phyloP scores from a whole-genome alignment of 53 echinoderm and acorn worm species.

The Echinometra lucunter region DNA sequence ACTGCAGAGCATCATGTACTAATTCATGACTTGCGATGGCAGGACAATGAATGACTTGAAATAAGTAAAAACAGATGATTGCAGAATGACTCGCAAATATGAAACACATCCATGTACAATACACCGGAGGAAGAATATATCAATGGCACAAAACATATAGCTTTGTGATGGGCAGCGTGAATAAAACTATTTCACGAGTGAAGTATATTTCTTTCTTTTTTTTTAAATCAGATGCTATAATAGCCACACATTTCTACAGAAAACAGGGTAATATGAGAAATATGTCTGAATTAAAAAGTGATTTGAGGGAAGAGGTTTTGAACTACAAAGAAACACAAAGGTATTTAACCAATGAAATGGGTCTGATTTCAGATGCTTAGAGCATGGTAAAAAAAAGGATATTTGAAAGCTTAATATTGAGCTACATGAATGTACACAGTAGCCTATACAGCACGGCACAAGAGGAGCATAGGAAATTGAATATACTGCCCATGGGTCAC shows the following conservation, averaged over 20 bases:
- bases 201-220: not conserved
- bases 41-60: not conserved
- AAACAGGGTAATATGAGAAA: not conserved
- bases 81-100: not conserved
- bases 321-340: not conserved
- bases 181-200: not conserved
- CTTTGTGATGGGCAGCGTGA: not conserved
- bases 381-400: not conserved
- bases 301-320: not conserved
- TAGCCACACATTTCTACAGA: no score
- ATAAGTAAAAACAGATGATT: not conserved
- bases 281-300: not conserved
- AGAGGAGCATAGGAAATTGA: not conserved
- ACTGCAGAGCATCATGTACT: not conserved
- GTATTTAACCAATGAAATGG: not conserved
- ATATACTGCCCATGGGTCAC: not conserved
- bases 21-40: not conserved
- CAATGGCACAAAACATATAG: not conserved
- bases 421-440: not conserved
- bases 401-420: not conserved
- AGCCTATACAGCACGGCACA: not conserved
- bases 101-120: not conserved
- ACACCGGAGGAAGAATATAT: not conserved
- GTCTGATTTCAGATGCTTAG: not conserved
- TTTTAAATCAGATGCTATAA: not conserved